phyloP scores from a whole-genome alignment of 2,888 invertebrate genomes.

The Lottia gigantea region DNA sequence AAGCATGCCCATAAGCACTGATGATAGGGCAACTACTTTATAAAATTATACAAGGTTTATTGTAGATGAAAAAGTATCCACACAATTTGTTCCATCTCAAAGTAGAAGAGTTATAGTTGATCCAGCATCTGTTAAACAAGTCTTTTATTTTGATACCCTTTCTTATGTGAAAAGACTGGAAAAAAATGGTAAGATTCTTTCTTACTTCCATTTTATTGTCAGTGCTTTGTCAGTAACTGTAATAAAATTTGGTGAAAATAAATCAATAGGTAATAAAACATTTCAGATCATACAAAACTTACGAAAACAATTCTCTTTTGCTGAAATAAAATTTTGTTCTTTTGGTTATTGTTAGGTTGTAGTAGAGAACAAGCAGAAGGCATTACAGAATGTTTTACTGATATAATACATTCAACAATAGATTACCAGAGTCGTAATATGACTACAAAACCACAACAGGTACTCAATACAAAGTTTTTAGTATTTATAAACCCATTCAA shows the following conservation, averaged over 20 bases:
- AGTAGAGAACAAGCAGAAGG: slow-evolving; percentile 56
- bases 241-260: neutral
- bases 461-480: slow-evolving; percentile 18
- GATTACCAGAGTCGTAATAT: slow-evolving; percentile 59
- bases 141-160: slow-evolving; percentile 50
- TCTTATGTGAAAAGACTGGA: slow-evolving; percentile 37
- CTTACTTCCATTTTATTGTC: neutral
- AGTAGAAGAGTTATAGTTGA: slow-evolving; percentile 30
- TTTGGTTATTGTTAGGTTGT: slow-evolving; percentile 46
- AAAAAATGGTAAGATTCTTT: slow-evolving; percentile 30
- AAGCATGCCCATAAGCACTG: too few species aligned
- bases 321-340: neutral
- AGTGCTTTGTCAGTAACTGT: neutral
- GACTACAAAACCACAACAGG: slow-evolving; percentile 65
- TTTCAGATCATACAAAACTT: too few species aligned
- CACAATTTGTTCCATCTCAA: too few species aligned
- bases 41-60: too few species aligned
- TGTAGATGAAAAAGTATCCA: too few species aligned
- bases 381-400: slow-evolving; percentile 49
- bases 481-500: too few species aligned
- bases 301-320: neutral
- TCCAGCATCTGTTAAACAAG: slow-evolving; percentile 38
- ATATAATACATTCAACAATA: slow-evolving; percentile 55
- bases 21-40: too few species aligned
- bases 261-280: too few species aligned